phyloP scores from a whole-genome alignment of 1,140 invertebrate species.

The Eubasilissa regina region DNA sequence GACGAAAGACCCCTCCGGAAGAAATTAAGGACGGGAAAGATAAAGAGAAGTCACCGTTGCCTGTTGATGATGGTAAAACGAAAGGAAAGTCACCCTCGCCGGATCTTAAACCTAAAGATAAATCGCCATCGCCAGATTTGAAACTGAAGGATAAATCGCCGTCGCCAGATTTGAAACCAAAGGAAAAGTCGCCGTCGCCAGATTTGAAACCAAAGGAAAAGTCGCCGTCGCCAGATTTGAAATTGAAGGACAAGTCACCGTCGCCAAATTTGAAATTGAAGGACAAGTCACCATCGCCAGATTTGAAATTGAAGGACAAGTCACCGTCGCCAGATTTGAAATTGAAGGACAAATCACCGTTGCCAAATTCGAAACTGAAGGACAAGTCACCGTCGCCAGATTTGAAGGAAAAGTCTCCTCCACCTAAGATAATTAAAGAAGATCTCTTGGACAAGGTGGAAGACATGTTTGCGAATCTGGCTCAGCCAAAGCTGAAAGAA shows the following conservation, averaged over 20 bases:
- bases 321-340: conserved; percentile 34
- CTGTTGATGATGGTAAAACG: conserved; percentile 8
- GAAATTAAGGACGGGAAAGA: conserved; percentile 18
- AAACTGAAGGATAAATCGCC: conserved; percentile 29
- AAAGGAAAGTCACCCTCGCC: conserved; percentile 43
- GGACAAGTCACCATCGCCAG: conserved; percentile 29
- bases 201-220: conserved; percentile 27
- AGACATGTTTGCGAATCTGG: conserved; percentile 70
- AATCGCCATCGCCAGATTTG: conserved; percentile 36
- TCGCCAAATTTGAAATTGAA: conserved; percentile 21
- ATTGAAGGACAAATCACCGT: conserved; percentile 18
- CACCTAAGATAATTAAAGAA: conserved; percentile 66
- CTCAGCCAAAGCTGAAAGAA: conserved; percentile 64
- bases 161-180: conserved; percentile 5
- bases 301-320: conserved; percentile 27
- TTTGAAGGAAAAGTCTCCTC: conserved; percentile 11
- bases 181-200: conserved; percentile 36
- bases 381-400: conserved; percentile 42
- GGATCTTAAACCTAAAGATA: conserved; percentile 34
- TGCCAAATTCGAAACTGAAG: conserved; percentile 13
- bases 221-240: conserved; percentile 39
- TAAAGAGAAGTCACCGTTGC: conserved; percentile 11
- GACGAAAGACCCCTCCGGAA: conserved; percentile 18
- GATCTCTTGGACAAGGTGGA: conserved; percentile 69
- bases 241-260: conserved; percentile 26